A percentile compares a stretch with the other conserved stretches of the same genome.
Conservation (phyloP, 2,113 vertebrate genomes). For the Ageneiosus marmoratus region DNA sequence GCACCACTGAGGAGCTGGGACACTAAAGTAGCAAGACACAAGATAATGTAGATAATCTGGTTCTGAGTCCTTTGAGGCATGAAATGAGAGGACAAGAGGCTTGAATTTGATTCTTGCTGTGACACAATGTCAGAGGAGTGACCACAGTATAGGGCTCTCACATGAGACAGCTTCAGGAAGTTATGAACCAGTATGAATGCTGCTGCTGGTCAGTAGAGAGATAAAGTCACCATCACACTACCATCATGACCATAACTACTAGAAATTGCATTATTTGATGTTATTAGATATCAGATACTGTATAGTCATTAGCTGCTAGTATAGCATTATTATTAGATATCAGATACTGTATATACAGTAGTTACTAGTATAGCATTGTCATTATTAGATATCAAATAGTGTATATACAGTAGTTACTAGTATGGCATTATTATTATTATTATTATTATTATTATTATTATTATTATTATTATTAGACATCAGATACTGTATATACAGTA, state of each 20-base stretch:
- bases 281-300: constrained; percentile 1
- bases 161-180: constrained; percentile 5
- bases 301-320: neutral
- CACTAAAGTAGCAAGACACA: neutral
- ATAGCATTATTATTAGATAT: neutral
- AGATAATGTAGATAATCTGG: constrained; percentile 19
- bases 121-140: constrained; percentile 13
- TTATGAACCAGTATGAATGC: constrained; percentile 8
- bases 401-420: too few relatives aligned
- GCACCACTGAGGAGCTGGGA: neutral
- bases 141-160: neutral
- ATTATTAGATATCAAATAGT: too few relatives aligned
- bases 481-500: too few relatives aligned
- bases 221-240: neutral
- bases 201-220: constrained; percentile 2
- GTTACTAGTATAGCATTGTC: neutral
- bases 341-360: too few relatives aligned
- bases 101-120: constrained; percentile 17
- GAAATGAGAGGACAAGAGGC: neutral
- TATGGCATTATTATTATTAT: too few relatives aligned
- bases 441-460: too few relatives aligned
- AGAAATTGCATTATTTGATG: neutral
- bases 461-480: too few relatives aligned
- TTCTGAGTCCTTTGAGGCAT: neutral
- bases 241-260: neutral